Conservation (phyloP, 1,140 invertebrate species). For the Lutraria rhynchaena region DNA sequence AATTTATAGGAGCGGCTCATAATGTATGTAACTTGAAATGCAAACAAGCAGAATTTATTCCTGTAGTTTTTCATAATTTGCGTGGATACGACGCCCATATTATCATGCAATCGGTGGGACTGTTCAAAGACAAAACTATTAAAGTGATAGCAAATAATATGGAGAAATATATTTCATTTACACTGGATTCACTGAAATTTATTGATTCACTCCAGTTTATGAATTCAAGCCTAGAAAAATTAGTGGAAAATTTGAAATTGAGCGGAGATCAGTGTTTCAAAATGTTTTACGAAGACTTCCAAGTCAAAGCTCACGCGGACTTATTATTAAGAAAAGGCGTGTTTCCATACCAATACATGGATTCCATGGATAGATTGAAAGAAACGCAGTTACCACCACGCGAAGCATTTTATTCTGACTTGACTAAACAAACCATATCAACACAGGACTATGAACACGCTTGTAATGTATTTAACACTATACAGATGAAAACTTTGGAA, state of each 20-base stretch:
- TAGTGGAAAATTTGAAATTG: slow-evolving; percentile 15
- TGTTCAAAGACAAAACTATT: slow-evolving; percentile 66
- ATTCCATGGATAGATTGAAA: background rate
- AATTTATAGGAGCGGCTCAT: slow-evolving; percentile 1
- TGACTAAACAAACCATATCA: slow-evolving; percentile 23
- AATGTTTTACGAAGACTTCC: background rate
- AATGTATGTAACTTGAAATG: slow-evolving; percentile 6
- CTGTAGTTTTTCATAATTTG: slow-evolving; percentile 81
- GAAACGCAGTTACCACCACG: background rate
- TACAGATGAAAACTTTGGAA: background rate
- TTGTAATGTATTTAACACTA: slow-evolving; percentile 4
- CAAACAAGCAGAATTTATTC: slow-evolving; percentile 57
- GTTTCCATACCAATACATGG: slow-evolving; percentile 33
- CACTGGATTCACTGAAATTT: slow-evolving; percentile 8
- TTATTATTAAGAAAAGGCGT: slow-evolving; percentile 21
- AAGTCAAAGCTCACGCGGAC: background rate
- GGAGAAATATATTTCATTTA: slow-evolving; percentile 68
- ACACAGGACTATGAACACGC: slow-evolving; percentile 13
- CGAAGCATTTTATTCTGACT: slow-evolving; percentile 29
- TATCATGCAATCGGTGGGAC: slow-evolving; percentile 69
- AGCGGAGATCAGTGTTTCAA: background rate
- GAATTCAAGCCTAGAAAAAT: background rate
- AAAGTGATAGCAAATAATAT: slow-evolving; percentile 77
- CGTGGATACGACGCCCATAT: slow-evolving; percentile 78
- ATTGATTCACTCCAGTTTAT: slow-evolving; percentile 17